Conservation (phyloP, 2,797 vertebrate genomes). For the Chloroceryle inda region DNA sequence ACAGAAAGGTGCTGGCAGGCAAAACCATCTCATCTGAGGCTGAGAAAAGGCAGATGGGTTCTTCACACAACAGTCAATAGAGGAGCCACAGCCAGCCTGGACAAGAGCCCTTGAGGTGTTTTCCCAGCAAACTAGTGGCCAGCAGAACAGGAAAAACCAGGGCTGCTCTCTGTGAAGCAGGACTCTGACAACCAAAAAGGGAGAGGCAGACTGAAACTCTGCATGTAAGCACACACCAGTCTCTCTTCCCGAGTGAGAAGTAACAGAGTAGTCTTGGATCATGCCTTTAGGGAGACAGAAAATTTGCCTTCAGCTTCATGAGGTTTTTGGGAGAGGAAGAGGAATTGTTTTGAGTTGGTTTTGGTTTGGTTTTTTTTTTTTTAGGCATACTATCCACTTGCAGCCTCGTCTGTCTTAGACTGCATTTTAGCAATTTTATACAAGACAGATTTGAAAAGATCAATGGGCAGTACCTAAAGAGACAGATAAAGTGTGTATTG, state of each 20-base stretch:
- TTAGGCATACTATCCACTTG: neutral
- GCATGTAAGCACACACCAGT: accelerated
- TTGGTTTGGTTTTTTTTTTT: neutral
- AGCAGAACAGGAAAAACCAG: constrained; percentile 47
- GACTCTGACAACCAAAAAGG: neutral
- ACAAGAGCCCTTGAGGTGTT: neutral
- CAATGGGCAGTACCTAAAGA: neutral
- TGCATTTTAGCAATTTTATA: neutral
- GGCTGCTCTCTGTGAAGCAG: neutral
- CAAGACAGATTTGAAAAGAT: neutral
- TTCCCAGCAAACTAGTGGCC: neutral
- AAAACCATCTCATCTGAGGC: neutral
- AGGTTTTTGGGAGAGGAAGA: neutral
- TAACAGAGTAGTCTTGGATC: neutral
- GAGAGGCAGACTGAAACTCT: neutral
- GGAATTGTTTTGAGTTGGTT: neutral
- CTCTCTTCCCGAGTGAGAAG: neutral
- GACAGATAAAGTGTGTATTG: neutral
- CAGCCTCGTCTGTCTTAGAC: neutral
- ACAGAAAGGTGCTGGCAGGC: neutral
- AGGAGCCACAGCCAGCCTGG: neutral
- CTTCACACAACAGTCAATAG: neutral
- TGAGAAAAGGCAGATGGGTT: neutral
- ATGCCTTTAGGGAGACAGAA: neutral
- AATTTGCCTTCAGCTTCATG: neutral